A percentile compares a stretch with the other conserved stretches of the same genome.
phyloP scores from a whole-genome alignment of 2,888 invertebrate genomes.

The Thymelicus sylvestris region DNA sequence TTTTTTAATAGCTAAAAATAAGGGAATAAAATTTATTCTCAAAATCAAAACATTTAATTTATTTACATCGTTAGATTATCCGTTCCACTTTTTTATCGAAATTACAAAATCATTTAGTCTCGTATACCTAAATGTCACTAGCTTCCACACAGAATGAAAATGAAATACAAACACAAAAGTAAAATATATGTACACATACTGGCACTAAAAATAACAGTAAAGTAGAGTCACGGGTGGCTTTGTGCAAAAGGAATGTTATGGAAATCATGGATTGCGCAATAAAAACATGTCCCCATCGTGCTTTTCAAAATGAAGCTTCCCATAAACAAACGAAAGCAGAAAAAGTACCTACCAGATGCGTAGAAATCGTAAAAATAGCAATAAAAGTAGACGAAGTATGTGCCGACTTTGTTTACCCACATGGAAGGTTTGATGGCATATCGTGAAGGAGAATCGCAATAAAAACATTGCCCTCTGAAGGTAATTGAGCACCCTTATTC shows the following conservation, averaged over 20 bases:
- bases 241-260: slow-evolving; percentile 3
- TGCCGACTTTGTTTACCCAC: slow-evolving; percentile 40
- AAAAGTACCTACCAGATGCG: slow-evolving; percentile 4
- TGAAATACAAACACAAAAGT: background rate
- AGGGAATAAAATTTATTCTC: too few species aligned
- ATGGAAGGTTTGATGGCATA: slow-evolving; percentile 56
- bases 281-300: slow-evolving; percentile 3
- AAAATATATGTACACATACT: background rate
- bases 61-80: too few species aligned
- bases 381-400: slow-evolving; percentile 24
- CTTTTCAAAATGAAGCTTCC: slow-evolving; percentile 7
- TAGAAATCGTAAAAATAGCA: slow-evolving; percentile 33
- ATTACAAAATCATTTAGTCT: too few species aligned
- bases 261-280: slow-evolving; percentile 6
- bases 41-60: too few species aligned
- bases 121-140: too few species aligned
- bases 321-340: slow-evolving; percentile 7
- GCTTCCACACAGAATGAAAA: too few species aligned
- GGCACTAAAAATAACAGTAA: slow-evolving; percentile 10
- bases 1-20: too few species aligned
- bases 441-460: slow-evolving; percentile 68
- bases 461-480: slow-evolving; percentile 65
- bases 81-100: too few species aligned
- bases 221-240: background rate
- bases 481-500: slow-evolving; percentile 75